Percentiles rank a stretch among this genome's conserved stretches.
Evolutionary conservation across 2,797 vertebrate genomes (phyloP).

Genomic region (Melanotaenia pygmaea): DNA sequence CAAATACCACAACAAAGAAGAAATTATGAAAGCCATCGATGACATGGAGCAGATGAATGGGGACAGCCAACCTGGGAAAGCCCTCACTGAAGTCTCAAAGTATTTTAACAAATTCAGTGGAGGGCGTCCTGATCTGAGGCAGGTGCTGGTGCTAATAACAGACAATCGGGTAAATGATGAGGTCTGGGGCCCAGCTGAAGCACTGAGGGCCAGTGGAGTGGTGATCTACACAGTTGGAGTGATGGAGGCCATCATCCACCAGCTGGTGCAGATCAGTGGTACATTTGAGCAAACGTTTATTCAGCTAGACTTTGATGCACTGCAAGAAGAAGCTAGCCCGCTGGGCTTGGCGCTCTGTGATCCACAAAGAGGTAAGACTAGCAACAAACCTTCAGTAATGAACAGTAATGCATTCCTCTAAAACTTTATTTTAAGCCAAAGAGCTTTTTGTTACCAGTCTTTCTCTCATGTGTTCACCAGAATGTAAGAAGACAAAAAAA

Average conservation of each 20-base stretch:
- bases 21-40: conserved; percentile 60
- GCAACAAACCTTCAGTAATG: too few relatives aligned
- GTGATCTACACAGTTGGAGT: conserved; percentile 81
- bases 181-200: conserved; percentile 64
- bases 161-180: conserved; percentile 78
- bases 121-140: conserved; percentile 59
- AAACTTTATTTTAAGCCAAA: background rate
- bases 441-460: background rate
- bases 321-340: conserved; percentile 71
- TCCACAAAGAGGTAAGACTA: conserved; percentile 71
- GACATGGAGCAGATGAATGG: conserved; percentile 27
- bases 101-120: conserved; percentile 50
- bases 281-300: conserved; percentile 57
- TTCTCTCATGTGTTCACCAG: conserved; percentile 46
- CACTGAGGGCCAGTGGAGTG: conserved; percentile 78
- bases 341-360: conserved; percentile 80
- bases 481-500: conserved; percentile 68
- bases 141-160: conserved; percentile 84
- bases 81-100: conserved; percentile 57
- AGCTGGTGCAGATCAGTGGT: conserved; percentile 79
- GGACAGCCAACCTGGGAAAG: conserved; percentile 73
- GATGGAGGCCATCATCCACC: conserved; percentile 40
- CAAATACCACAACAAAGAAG: conserved; percentile 10
- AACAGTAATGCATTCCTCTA: too few relatives aligned
- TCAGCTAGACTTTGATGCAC: conserved; percentile 67